Percentiles rank a stretch among this genome's conserved stretches.
Evolutionary conservation across 2,113 vertebrate genomes (phyloP).

Genomic region (Tetrax tetrax): DNA sequence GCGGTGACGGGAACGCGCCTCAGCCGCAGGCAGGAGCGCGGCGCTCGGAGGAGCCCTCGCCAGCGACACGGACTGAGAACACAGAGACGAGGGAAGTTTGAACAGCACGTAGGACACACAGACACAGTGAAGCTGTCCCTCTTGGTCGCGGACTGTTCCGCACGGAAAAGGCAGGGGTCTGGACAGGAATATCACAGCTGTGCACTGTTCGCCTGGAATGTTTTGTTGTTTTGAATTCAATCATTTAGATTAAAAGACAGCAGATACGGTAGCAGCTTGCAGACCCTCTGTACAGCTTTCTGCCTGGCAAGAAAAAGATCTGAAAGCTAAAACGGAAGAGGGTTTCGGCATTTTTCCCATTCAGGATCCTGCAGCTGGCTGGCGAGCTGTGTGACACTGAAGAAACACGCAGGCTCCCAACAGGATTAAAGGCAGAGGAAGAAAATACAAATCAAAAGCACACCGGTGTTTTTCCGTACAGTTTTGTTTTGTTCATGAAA

Average conservation of each 20-base stretch:
- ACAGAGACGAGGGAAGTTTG: not conserved
- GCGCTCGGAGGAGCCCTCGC: not conserved
- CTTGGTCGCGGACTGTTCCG: not conserved
- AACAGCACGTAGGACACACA: not conserved
- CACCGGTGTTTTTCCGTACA: not conserved
- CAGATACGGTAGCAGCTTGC: not conserved
- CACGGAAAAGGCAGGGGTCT: not conserved
- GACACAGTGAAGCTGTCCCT: not conserved
- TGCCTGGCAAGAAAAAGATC: not conserved
- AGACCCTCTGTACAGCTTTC: not conserved
- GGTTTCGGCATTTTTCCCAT: not conserved
- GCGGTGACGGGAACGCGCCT: not conserved
- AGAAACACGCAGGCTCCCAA: not conserved
- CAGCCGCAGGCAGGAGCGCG: not conserved
- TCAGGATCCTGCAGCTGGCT: not conserved
- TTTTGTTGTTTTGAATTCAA: not conserved
- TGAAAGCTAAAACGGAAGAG: conserved; percentile 19
- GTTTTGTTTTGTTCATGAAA: not conserved
- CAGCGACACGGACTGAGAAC: not conserved
- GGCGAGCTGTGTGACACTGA: not conserved
- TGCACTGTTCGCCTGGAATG: not conserved
- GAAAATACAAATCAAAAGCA: not conserved
- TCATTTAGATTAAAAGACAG: not conserved
- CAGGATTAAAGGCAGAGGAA: not conserved
- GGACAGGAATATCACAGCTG: not conserved